Base-by-base conservation (phyloP, 1,140 invertebrate genomes). In the Cardiocondyla obscurior region DNA sequence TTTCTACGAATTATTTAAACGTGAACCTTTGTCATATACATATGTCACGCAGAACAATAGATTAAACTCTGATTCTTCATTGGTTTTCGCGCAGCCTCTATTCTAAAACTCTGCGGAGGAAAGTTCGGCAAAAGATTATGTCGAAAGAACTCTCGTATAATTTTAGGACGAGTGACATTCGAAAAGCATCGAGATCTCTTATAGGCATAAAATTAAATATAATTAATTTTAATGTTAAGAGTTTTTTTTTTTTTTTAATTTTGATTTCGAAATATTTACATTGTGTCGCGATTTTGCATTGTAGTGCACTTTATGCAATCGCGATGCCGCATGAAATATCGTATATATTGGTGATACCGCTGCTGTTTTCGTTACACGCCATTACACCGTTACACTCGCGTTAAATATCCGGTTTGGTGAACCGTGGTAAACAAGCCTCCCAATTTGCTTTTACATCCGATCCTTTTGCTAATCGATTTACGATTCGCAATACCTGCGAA, bases 341-440 rank as follows among this genome's bases (percentile, higher is more conserved):
- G 33, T 53, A 39, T 55, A 67, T 58, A 51, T 1, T 51, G 36
- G 30, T 36, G 53, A 53, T 79, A 53, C 36, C 51, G 46, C 72
- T 49, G 85, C 76, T 87, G 85, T 73, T 86, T 86, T 83, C 49
- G 85, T 86, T 69, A 83, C 85, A 67, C 72, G 65, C 85, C 81
- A 87, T 87, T 87, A 87, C 85, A 79, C 77, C 57, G 74, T 79
- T 79, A 79, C 73, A 67, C 36, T 42, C 65, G 42, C 3, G 67
- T 67, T 64, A 83, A 87, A 87, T 77, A 76, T 67, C 67, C 49
- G 73, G 65, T 73, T 83, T 85, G 85, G 51, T 53, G 73, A 87
- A 87, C 81, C 81, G 74, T 39, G 79, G 64, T 85, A 86, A 86
- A 87, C 85, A 87, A 86, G 82, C 79, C 70, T 67, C 83, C 82